Evolutionary conservation across 2,888 invertebrate genomes (phyloP), one percentile per base, ranked within the genome.

Genomic region (Lepidocyrtoides sp.): DNA sequence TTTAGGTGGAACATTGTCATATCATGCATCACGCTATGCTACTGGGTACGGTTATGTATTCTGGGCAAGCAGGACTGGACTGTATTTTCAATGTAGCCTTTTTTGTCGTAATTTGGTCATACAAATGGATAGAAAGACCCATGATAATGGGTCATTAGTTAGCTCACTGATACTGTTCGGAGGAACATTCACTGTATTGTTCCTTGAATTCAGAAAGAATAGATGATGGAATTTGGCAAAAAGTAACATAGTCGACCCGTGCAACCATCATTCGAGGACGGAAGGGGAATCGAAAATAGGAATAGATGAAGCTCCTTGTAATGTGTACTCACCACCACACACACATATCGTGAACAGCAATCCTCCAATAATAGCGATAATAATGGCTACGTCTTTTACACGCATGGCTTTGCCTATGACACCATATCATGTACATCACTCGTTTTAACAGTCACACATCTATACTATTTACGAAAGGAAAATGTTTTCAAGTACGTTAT

Each of bases 121-220:
- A 89, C 91, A 87, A 92, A 92, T 92, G 89, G 69, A 92, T 89
- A 32, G 60, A 17, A 75, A 60, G 89, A 32, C 91, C 86, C 92
- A 82, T 48, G 83, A 83, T 85, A 92, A 92, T 91, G 92, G 91
- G 84, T 92, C 92, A 92, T 92, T 92, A 92, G 88, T 82, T 57
- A 82, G 54, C 81, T 72, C 48, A 51, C 66, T 51, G 54, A 82
- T 72, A 41, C 12, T 7, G n/a, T 41, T n/a, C 4, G 41, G 36
- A 41, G 7, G 2, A 8, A 23, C 60, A 5, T 29, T 60, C 23
- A 17, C 2, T 57, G 20, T 17, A 60, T 60, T 60, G 60, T 60
- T 60, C 5, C 10, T 2, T 12, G 29, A 26, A n/a, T n/a, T 4
- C 60, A 26, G 10, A 26, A 60, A 2, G 20, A 10, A 17, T 36